Percentiles rank a stretch among this genome's conserved stretches.
Evolutionary conservation across 2,113 vertebrate species (phyloP).

Genomic region (Phylloscopus trochilus): DNA sequence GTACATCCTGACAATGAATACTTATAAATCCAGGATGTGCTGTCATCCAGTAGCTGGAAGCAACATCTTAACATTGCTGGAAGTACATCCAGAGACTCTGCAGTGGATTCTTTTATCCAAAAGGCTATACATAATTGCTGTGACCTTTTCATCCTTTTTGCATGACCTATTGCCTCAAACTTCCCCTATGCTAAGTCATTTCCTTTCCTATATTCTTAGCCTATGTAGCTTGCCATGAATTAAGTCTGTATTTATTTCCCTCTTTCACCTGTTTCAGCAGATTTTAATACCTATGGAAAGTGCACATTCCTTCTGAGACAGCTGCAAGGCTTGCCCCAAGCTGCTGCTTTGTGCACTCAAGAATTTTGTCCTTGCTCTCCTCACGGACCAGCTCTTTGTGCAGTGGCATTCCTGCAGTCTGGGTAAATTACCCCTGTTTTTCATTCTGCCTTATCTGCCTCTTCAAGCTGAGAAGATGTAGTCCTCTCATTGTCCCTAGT

Average conservation of each 20-base stretch:
- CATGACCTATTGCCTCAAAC: constrained; percentile 20
- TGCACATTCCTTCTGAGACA: constrained; percentile 5
- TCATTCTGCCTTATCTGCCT: not conserved
- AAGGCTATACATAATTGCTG: constrained; percentile 19
- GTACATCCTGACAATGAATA: not conserved
- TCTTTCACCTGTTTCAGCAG: constrained; percentile 44
- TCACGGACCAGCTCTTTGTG: constrained; percentile 21
- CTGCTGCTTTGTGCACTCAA: constrained; percentile 20
- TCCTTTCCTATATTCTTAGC: constrained; percentile 18
- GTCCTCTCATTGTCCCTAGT: not conserved
- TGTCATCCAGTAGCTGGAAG: constrained; percentile 41
- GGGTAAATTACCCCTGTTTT: constrained; percentile 21
- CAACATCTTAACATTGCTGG: constrained; percentile 30
- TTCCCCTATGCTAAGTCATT: not conserved
- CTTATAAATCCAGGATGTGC: constrained; percentile 29
- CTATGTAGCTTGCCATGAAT: not conserved
- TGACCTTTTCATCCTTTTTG: constrained; percentile 49
- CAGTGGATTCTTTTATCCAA: constrained; percentile 38
- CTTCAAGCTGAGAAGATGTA: not conserved
- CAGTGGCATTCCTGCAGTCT: not conserved
- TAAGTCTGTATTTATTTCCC: constrained; percentile 39
- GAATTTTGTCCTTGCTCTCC: constrained; percentile 26
- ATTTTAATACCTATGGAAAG: constrained; percentile 46
- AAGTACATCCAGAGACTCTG: constrained; percentile 24
- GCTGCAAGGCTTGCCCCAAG: constrained; percentile 38